Conservation (phyloP, 2,888 invertebrate species). For the Ephialtes manifestator region DNA sequence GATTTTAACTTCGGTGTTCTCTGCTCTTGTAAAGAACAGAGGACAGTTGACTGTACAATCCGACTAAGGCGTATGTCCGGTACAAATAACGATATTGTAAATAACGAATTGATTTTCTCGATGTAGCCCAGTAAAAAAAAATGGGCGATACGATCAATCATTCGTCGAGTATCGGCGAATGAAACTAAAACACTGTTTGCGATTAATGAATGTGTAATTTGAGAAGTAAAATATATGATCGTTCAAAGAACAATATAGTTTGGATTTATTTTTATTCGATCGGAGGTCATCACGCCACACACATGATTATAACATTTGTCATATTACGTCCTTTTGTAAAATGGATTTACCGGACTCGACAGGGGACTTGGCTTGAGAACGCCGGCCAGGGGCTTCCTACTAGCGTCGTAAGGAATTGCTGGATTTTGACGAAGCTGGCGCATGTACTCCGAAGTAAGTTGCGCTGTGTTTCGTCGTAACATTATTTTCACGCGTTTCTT, state of each 20-base stretch:
- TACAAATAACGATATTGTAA: slow-evolving; percentile 68
- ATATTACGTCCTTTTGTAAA: slow-evolving; percentile 87
- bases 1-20: slow-evolving; percentile 35
- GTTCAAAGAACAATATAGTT: slow-evolving; percentile 44
- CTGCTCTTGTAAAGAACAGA: slow-evolving; percentile 54
- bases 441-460: slow-evolving; percentile 91
- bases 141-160: slow-evolving; percentile 8
- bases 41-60: slow-evolving; percentile 66
- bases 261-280: slow-evolving; percentile 43
- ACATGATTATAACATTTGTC: neutral
- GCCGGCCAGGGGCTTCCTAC: slow-evolving; percentile 90
- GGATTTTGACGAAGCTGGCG: slow-evolving; percentile 91
- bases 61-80: slow-evolving; percentile 61
- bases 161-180: slow-evolving; percentile 25
- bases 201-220: slow-evolving; percentile 39
- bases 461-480: slow-evolving; percentile 90
- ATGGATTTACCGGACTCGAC: slow-evolving; percentile 92
- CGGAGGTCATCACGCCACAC: slow-evolving; percentile 1
- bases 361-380: slow-evolving; percentile 90
- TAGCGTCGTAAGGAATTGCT: slow-evolving; percentile 91
- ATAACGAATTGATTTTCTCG: slow-evolving; percentile 66
- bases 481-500: slow-evolving; percentile 92
- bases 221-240: slow-evolving; percentile 42
- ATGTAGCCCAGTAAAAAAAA: slow-evolving; percentile 42
- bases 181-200: slow-evolving; percentile 28